A percentile compares a stretch with the other conserved stretches of the same genome.
Conservation (phyloP, 2,113 vertebrate genomes). For the Brachionichthys hirsutus region DNA sequence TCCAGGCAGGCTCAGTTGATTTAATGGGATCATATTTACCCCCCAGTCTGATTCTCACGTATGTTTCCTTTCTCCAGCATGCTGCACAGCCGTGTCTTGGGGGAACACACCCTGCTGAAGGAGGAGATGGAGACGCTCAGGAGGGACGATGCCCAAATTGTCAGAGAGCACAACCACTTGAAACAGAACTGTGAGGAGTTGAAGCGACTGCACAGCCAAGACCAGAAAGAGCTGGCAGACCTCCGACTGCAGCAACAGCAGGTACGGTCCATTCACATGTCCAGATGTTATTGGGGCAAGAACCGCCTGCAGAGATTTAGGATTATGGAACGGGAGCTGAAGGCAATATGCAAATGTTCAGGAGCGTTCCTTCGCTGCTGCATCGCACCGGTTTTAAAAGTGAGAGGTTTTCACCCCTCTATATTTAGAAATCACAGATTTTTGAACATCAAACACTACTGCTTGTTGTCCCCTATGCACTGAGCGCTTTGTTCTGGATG, state of each 20-base stretch:
- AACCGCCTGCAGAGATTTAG: constrained; percentile 4
- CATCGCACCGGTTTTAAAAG: constrained; percentile 4
- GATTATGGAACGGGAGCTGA: not conserved
- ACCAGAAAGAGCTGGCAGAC: constrained; percentile 91
- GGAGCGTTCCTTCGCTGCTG: not conserved
- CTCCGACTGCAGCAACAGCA: constrained; percentile 94
- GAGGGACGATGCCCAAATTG: constrained; percentile 88
- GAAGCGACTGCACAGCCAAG: constrained; percentile 87
- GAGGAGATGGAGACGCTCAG: constrained; percentile 91
- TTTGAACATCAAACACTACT: constrained; percentile 2
- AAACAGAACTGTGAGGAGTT: constrained; percentile 97
- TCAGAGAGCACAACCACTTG: constrained; percentile 92
- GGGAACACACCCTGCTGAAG: constrained; percentile 93
- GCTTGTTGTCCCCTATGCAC: constrained; percentile 4
- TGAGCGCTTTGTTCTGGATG: constrained; percentile 27
- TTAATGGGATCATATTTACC: too few species aligned
- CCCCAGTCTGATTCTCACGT: too few species aligned
- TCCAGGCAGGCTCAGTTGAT: not conserved
- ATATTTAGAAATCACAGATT: not conserved
- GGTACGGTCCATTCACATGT: constrained; percentile 69
- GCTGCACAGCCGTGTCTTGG: constrained; percentile 91
- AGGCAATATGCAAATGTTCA: constrained; percentile 7
- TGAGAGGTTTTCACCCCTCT: constrained; percentile 1
- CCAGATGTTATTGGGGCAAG: constrained; percentile 29
- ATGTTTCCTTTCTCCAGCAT: constrained; percentile 55